Evolutionary conservation across 2,888 invertebrate genomes (phyloP).

Genomic region (Amiota minor): DNA sequence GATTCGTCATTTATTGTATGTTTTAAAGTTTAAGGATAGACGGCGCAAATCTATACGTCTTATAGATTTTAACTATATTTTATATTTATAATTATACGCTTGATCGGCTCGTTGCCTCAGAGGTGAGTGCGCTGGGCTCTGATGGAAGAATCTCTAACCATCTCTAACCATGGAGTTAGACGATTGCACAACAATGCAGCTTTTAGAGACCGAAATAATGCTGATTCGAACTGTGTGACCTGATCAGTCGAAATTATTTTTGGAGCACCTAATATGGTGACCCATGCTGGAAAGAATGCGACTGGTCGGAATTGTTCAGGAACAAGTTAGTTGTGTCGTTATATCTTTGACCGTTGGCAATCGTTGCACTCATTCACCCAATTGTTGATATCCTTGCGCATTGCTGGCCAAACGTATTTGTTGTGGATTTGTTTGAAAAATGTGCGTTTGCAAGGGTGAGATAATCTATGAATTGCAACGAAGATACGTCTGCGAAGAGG

Average conservation of each 20-base stretch:
- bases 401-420: conserved; percentile 31
- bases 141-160: too few species aligned
- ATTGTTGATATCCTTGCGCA: conserved; percentile 29
- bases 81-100: too few species aligned
- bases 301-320: conserved; percentile 19
- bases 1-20: too few species aligned
- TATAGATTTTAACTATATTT: too few species aligned
- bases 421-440: background rate
- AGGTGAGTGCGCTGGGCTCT: too few species aligned
- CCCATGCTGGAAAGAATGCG: background rate
- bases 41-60: too few species aligned
- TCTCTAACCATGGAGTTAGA: too few species aligned
- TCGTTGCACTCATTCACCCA: conserved; percentile 31
- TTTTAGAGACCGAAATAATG: too few species aligned
- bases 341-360: conserved; percentile 40
- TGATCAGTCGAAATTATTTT: background rate
- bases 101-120: too few species aligned
- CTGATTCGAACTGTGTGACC: background rate
- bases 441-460: background rate
- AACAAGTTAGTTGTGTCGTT: too few species aligned
- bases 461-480: background rate
- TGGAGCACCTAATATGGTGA: background rate
- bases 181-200: too few species aligned
- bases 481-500: background rate
- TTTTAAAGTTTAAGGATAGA: too few species aligned